phyloP scores from a whole-genome alignment of 2,888 invertebrate species.

The Protophormia terraenovae region DNA sequence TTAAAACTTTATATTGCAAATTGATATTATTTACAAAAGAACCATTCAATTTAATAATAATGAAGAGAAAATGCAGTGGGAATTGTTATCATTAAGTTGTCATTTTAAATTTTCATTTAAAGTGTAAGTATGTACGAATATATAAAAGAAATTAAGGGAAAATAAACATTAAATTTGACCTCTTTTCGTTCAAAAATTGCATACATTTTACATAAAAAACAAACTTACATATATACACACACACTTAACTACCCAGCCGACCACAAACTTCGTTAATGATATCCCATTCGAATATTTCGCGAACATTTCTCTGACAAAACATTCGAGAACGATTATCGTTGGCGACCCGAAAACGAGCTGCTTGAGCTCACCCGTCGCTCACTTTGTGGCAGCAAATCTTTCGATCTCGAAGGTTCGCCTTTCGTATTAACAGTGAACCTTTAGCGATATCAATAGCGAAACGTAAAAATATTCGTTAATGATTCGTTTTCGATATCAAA shows the following conservation, averaged over 20 bases:
- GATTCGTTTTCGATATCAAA: too few species aligned
- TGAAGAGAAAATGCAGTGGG: slow-evolving; percentile 14
- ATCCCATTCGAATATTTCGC: too few species aligned
- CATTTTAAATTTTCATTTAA: slow-evolving; percentile 49
- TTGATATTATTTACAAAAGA: neutral
- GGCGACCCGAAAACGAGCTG: too few species aligned
- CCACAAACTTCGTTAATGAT: too few species aligned
- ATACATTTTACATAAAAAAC: neutral
- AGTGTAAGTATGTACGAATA: neutral
- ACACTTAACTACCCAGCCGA: neutral
- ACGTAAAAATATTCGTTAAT: too few species aligned
- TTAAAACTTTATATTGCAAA: neutral
- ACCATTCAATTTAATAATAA: neutral
- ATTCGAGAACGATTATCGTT: too few species aligned
- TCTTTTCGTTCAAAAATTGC: slow-evolving; percentile 21
- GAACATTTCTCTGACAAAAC: too few species aligned
- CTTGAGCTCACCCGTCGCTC: too few species aligned
- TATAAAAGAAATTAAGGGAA: slow-evolving; percentile 28
- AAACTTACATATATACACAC: neutral
- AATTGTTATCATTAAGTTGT: slow-evolving; percentile 24
- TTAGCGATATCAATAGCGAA: too few species aligned
- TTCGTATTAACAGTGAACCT: too few species aligned
- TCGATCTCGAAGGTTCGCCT: too few species aligned
- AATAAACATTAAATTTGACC: slow-evolving; percentile 52
- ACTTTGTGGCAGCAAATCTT: too few species aligned